Evolutionary conservation across 2,113 vertebrate species (phyloP), one percentile per base, ranked within the genome.

Genomic region (Caranx melampygus): DNA sequence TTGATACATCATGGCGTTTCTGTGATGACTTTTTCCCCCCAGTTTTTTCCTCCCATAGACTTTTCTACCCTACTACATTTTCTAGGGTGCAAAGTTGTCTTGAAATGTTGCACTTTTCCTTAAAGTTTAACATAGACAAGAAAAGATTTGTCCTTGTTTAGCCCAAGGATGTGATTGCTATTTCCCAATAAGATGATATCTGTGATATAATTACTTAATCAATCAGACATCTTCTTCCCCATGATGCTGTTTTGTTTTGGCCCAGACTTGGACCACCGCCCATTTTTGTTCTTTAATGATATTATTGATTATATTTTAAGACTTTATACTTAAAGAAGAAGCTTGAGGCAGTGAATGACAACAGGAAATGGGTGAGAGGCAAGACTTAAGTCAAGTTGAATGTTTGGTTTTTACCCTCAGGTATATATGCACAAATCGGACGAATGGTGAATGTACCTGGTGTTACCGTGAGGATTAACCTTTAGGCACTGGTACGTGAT

Each of bases 401-500:
- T 42, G 40, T 49, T n/a, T 34, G 12, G 18, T 63, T 7, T 45
- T 66, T 54, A 4, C 18, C 59, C 16, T 40, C 20, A 1, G 5
- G 2, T 6, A 40, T 31, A 42, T 9, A 21, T 18, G 52, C 20
- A 45, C 4, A 35, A 31, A 47, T 68, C 6, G 3, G 26, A 31
- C 4, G 4, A 15, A 4, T 54, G 1, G 10, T n/a, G 62, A 68
- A 49, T 59, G 6, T 20, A 6, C 18, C 12, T 9, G 10, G 31
- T 68, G 26, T 49, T 45, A 3, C 47, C 4, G 37, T 44, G 11
- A 31, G 31, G 62, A 45, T 69, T 73, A 65, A 52, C 57, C 45
- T 73, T 70, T 69, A 59, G 31, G 37, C 35, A 5, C 40, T 54
- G 75, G 9, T 10, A 15, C 16, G 20, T 51, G 57, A 67, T 52